Conservation (phyloP, 2,113 vertebrate species). For the Macrotis lagotis region DNA sequence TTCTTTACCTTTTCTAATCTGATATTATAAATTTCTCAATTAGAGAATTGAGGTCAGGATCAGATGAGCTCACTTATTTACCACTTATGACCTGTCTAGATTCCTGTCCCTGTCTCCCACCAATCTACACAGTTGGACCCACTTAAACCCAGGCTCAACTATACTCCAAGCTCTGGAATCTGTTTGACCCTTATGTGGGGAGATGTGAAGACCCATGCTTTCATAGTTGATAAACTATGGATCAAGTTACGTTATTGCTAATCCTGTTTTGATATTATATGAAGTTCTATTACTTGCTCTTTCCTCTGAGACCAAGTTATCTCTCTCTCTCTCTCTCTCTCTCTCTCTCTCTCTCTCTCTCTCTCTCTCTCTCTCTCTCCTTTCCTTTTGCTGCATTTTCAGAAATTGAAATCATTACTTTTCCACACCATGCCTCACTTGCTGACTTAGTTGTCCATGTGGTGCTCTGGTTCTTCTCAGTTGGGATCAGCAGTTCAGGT, state of each 20-base stretch:
- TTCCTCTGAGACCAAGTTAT: background rate
- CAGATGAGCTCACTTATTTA: background rate
- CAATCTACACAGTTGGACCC: background rate
- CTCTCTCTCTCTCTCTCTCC: no score
- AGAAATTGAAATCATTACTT: background rate
- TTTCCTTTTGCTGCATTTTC: background rate
- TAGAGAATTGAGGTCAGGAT: background rate
- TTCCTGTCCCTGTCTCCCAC: background rate
- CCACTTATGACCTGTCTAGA: background rate
- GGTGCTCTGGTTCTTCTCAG: background rate
- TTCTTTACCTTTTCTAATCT: background rate
- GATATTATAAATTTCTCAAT: background rate
- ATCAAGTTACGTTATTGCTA: background rate
- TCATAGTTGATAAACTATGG: background rate
- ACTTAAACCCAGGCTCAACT: background rate
- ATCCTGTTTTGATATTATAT: background rate
- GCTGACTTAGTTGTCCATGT: background rate
- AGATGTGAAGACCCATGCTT: background rate
- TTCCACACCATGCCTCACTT: background rate
- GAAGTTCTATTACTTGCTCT: background rate
- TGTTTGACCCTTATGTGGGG: background rate
- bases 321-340: no score
- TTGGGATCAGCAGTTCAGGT: background rate
- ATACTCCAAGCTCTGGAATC: background rate
- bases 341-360: no score